Conservation (phyloP, 2,797 vertebrate genomes). For the Parauchenoglanis punctatus region DNA sequence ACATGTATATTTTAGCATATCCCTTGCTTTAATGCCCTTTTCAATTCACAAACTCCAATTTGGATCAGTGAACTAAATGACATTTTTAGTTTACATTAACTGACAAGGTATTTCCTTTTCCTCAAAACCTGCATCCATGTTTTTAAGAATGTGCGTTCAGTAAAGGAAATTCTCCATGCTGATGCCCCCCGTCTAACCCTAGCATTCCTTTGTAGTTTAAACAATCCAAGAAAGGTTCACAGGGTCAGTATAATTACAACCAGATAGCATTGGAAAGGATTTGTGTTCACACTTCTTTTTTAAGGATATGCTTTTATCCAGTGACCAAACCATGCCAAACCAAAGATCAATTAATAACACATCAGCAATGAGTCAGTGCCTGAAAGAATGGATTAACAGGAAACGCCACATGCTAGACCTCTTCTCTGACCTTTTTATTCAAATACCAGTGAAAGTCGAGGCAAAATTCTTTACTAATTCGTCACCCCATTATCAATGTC, state of each 20-base stretch:
- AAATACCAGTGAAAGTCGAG: not conserved
- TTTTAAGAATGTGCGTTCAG: not conserved
- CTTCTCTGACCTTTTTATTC: not conserved
- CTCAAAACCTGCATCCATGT: not conserved
- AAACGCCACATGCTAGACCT: not conserved
- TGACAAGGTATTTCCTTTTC: not conserved
- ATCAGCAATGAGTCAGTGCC: not conserved
- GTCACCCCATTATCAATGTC: not conserved
- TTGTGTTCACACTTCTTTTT: not conserved
- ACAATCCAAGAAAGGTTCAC: conserved; percentile 22
- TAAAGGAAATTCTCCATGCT: no score
- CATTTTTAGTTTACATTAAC: not conserved
- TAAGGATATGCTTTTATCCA: not conserved
- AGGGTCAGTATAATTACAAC: conserved; percentile 26
- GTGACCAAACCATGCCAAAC: not conserved
- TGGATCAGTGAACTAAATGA: not conserved
- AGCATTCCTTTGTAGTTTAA: conserved; percentile 40
- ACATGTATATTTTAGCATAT: not conserved
- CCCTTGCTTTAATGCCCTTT: not conserved
- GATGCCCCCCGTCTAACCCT: not conserved
- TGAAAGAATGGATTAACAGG: not conserved
- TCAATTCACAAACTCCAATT: not conserved
- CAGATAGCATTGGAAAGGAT: conserved; percentile 23
- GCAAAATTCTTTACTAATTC: not conserved
- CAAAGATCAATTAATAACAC: not conserved